Conservation (phyloP, 1,140 invertebrate genomes). For the Apis cerana region DNA sequence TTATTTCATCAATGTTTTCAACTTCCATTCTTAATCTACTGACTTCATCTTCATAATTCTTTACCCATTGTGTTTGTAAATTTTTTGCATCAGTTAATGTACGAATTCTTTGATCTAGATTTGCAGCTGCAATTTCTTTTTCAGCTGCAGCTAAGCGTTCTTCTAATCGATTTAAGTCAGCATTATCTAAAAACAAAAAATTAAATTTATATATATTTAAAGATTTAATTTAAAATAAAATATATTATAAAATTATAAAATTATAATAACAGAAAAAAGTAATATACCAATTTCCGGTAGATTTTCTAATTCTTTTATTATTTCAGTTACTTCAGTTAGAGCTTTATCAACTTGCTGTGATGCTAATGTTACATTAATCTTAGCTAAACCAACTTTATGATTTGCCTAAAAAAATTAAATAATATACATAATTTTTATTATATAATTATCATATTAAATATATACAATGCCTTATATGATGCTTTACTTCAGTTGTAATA, state of each 20-base stretch:
- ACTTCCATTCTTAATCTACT: slow-evolving; percentile 89
- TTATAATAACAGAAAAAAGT: neutral
- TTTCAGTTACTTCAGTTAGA: slow-evolving; percentile 88
- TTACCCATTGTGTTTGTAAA: slow-evolving; percentile 89
- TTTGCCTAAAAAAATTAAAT: slow-evolving; percentile 81
- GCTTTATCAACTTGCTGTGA: slow-evolving; percentile 91
- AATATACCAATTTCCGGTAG: slow-evolving; percentile 86
- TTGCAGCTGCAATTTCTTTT: slow-evolving; percentile 86
- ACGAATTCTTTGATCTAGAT: slow-evolving; percentile 89
- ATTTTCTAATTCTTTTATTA: slow-evolving; percentile 90
- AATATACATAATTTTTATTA: neutral
- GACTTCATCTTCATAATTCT: slow-evolving; percentile 91
- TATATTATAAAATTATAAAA: neutral
- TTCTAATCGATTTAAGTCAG: slow-evolving; percentile 87
- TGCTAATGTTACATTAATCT: slow-evolving; percentile 89
- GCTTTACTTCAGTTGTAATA: slow-evolving; percentile 87
- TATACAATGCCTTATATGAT: slow-evolving; percentile 51
- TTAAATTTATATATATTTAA: slow-evolving; percentile 6
- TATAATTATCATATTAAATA: neutral
- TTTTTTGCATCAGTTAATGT: slow-evolving; percentile 87
- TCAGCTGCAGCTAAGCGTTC: slow-evolving; percentile 88
- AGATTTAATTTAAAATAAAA: neutral
- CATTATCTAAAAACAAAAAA: slow-evolving; percentile 81
- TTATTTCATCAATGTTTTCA: slow-evolving; percentile 92
- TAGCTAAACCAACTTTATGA: slow-evolving; percentile 92